Percentiles rank a stretch among this genome's conserved stretches.
These are phyloP conservation scores for Quiscalus mexicanus DNA, from an alignment of 2,113 vertebrate species.

Conservation along the genomic window DNA sequence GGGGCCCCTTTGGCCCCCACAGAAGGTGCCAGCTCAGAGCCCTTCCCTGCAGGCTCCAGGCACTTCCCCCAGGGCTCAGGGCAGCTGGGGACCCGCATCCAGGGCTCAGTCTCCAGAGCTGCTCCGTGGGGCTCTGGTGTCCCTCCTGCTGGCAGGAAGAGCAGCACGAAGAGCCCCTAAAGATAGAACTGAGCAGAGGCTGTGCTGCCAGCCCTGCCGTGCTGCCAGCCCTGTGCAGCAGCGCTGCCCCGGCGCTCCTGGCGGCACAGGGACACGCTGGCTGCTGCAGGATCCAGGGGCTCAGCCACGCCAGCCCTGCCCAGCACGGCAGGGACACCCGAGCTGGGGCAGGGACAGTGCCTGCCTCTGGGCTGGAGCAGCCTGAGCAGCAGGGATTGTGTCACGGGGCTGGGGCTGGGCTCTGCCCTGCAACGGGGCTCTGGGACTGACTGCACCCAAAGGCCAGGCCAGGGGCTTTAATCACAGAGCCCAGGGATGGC, in stretches of 20 bases:
- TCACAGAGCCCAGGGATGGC: background rate
- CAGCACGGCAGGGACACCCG: fast-evolving
- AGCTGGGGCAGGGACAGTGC: fast-evolving
- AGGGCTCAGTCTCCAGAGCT: background rate
- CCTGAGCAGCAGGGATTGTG: fast-evolving
- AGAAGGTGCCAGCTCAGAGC: background rate
- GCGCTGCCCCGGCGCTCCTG: background rate
- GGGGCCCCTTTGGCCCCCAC: background rate
- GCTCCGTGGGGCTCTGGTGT: background rate
- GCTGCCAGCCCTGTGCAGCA: fast-evolving
- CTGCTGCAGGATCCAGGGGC: background rate
- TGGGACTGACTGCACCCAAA: fast-evolving
- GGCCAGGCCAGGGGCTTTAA: no score
- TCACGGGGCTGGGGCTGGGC: fast-evolving
- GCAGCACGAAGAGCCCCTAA: background rate
- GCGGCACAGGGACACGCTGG: background rate
- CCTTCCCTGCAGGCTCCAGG: background rate
- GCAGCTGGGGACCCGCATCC: background rate
- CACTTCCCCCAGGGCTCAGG: fast-evolving
- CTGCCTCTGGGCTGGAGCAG: background rate
- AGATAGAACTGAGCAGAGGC: background rate
- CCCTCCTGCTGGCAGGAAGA: background rate
- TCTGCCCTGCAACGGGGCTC: fast-evolving
- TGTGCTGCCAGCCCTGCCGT: background rate
- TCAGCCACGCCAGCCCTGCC: background rate